phyloP scores from a whole-genome alignment of 2,113 vertebrate genomes.

The Archocentrus centrarchus region DNA sequence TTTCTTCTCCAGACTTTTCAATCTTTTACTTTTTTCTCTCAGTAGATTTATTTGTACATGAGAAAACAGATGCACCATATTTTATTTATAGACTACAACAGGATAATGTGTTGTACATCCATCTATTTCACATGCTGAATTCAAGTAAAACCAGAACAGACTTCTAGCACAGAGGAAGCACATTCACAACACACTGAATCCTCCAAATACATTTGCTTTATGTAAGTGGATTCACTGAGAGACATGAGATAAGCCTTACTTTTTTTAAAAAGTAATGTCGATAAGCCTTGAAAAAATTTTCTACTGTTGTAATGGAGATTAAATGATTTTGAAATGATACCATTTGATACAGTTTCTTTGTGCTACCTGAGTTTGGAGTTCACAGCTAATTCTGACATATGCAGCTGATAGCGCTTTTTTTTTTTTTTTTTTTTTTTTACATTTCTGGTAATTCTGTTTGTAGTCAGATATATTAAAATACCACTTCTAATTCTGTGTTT shows the following conservation, averaged over 20 bases:
- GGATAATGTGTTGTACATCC: not conserved
- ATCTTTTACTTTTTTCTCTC: not conserved
- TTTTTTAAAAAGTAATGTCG: slow-evolving; percentile 33
- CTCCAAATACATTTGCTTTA: slow-evolving; percentile 15
- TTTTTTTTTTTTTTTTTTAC: not conserved
- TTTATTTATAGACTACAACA: slow-evolving; percentile 36
- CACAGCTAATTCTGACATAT: not conserved
- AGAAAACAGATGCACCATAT: slow-evolving; percentile 21
- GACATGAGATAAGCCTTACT: slow-evolving; percentile 35
- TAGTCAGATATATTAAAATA: not conserved
- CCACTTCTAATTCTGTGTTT: not conserved
- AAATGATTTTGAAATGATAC: slow-evolving; percentile 30
- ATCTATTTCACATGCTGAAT: not conserved
- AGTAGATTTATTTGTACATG: not conserved
- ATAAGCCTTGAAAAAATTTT: slow-evolving; percentile 16
- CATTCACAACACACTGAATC: slow-evolving; percentile 17
- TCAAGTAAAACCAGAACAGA: not conserved
- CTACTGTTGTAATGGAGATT: slow-evolving; percentile 28
- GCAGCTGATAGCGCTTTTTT: not conserved
- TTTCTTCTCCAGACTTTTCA: not conserved
- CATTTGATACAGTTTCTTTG: not conserved
- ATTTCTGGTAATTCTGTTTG: no score
- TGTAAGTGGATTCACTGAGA: slow-evolving; percentile 26
- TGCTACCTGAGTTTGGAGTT: not conserved
- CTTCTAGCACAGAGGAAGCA: slow-evolving; percentile 6